Evolutionary conservation across 2,888 invertebrate genomes (phyloP), one percentile per base, ranked within the genome.

Genomic region (Sinotaia quadrata): DNA sequence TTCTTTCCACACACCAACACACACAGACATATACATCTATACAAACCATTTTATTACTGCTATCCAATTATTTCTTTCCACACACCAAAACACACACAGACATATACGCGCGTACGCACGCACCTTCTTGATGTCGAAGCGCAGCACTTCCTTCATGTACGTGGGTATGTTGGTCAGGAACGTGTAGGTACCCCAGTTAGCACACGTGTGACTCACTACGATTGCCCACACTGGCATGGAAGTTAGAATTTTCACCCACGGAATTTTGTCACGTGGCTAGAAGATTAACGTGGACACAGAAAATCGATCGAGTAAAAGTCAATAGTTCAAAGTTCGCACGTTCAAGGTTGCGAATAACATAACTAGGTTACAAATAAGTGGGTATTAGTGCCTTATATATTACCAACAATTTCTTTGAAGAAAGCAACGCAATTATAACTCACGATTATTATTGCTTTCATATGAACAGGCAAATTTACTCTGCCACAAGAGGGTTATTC

Each of bases 141-240:
- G 57, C 21, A 66, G 66, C 8, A 66, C 58, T 27, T 66, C 66
- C 58, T 58, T 57, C 57, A 66, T 57, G 66, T 66, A 66, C 27
- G 66, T 58, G 36, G 66, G 66, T 3, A 66, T 66, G 49, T 66
- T 59, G 51, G 88, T 87, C 52, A 89, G 78, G 79, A 89, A 86
- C 29, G 86, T 88, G 78, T 89, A 89, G 27, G 87, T 86, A 34
- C 88, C 89, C 88, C 88, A 89, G 69, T 88, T 89, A 58, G 89
- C 88, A 62, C 89, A 89, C 24, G 89, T 84, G 75, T 91, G 90
- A 4, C 89, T 89, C 2, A 90, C 80, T 61, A 89, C 81, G 71
- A 89, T 88, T 0, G 89, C 89, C 71, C 88, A 86, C 2, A 90
- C 86, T 0, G 90, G 89, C 4, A 81, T 68, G 0, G 90, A 90